Evolutionary conservation across 2,797 vertebrate genomes (phyloP).

Genomic region (Bothrops alternatus): DNA sequence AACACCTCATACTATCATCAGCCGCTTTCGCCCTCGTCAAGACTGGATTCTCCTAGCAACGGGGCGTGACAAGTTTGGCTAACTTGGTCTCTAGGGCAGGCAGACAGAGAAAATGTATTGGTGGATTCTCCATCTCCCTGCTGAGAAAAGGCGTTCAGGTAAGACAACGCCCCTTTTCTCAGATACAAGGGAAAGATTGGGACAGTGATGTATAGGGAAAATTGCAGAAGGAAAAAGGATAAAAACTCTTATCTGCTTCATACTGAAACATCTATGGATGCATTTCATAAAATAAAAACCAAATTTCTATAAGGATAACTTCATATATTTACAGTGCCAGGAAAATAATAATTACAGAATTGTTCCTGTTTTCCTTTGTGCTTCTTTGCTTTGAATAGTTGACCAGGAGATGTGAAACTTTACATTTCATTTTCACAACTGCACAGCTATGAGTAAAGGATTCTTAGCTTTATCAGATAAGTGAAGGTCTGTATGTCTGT

Average conservation of each 20-base stretch:
- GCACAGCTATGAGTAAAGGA: neutral
- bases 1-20: no score
- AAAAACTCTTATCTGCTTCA: neutral
- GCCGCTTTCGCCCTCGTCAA: no score
- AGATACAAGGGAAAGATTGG: neutral
- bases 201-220: neutral
- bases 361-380: neutral
- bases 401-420: constrained; percentile 42
- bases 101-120: no score
- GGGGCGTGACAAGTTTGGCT: no score
- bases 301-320: neutral
- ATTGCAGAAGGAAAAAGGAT: neutral
- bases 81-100: no score
- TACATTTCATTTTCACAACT: neutral
- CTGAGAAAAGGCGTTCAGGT: no score
- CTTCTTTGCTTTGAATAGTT: neutral
- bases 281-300: neutral
- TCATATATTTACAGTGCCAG: neutral
- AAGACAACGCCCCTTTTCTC: neutral
- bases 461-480: constrained; percentile 25
- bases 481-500: neutral
- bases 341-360: neutral
- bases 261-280: neutral
- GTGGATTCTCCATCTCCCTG: no score
- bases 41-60: no score